A percentile compares a stretch with the other conserved stretches of the same genome.
These are phyloP conservation scores for Balearica regulorum DNA, from an alignment of 2,797 vertebrate species.

Conservation along the genomic window DNA sequence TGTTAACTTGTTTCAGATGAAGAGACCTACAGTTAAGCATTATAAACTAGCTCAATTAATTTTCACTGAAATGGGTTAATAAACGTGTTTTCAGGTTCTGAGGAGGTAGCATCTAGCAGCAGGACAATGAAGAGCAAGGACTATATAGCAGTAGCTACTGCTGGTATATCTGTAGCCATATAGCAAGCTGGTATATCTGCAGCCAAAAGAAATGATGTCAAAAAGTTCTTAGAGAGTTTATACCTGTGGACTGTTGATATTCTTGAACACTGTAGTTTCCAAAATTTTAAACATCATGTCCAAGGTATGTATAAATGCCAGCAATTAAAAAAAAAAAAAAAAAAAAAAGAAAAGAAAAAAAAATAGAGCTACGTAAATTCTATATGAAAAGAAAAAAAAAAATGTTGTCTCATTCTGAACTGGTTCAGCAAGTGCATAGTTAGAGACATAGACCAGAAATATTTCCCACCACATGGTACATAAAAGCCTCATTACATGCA, in stretches of 20 bases:
- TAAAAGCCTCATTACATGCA: background rate
- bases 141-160: background rate
- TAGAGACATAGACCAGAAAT: background rate
- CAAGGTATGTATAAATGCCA: background rate
- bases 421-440: background rate
- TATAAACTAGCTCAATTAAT: background rate
- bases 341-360: no score
- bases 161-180: background rate
- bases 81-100: background rate
- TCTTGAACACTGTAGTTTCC: background rate
- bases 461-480: rapidly evolving
- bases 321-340: background rate
- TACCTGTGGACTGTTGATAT: background rate
- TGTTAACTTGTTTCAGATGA: background rate
- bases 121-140: background rate
- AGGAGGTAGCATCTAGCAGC: background rate
- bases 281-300: background rate
- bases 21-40: background rate
- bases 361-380: background rate
- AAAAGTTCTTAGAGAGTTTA: background rate
- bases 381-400: background rate
- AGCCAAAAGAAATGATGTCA: background rate
- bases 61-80: background rate
- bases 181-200: background rate
- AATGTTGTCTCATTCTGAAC: background rate